Evolutionary conservation across 30 jellyfish, hydroid and myxozoan species (phyloP), one percentile per base, ranked within the genome.

Genomic region (Cassiopea andromeda): DNA sequence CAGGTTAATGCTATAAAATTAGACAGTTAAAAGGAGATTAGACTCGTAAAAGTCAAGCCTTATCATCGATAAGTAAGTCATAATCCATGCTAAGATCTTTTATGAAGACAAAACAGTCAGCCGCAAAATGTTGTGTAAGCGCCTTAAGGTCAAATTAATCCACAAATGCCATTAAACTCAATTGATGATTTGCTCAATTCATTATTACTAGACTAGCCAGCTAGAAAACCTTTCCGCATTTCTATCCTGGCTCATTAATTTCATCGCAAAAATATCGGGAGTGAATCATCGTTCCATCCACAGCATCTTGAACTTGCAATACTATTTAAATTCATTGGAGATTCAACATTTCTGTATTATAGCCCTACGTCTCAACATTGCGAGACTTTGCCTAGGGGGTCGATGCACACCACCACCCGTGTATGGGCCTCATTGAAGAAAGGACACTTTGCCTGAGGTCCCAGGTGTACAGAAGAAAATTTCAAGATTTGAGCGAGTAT

Each of bases 71-170:
- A 82, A 82, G 90, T 46, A 82, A 82, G 90, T 47, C 61, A 66
- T 82, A 61, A 82, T 82, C 90, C 90, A 82, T 69, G 17, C 43
- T 82, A 82, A 82, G 90, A 82, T 82, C 45, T 82, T 27, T 82
- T 1, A 48, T 61, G 78, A 84, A 73, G 92, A 73, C 92, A 85
- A 73, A 85, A 73, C 87, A 74, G 76, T 60, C 73, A 61, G 82
- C 93, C 93, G 73, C 93, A 85, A 64, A 46, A 75, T 74, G 43
- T 76, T 61, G 79, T 73, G 67, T 84, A 84, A 84, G 92, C 92
- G 71, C 15, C 92, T 84, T 84, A 48, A 27, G 78, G 93, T 73
- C 82, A 44, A 6, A 45, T 48, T 82, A 82, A 82, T 82, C 90
- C 90, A 27, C 59, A 82, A 82, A 82, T 68, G 45, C 90, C 68